A percentile compares a stretch with the other conserved stretches of the same genome.
phyloP scores from a whole-genome alignment of 1,140 invertebrate genomes.

The Drosophila nebulosa region DNA sequence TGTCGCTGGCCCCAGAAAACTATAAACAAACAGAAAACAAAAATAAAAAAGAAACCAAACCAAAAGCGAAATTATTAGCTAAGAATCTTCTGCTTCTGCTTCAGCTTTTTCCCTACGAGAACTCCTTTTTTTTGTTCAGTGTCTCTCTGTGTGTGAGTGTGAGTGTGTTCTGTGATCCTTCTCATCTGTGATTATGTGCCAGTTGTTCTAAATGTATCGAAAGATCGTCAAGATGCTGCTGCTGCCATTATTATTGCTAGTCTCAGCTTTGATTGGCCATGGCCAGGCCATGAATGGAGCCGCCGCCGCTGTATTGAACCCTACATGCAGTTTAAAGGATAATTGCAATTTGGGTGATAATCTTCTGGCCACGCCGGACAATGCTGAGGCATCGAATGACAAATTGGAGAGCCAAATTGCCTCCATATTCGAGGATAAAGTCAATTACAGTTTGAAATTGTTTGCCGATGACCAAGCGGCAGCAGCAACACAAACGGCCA shows the following conservation, averaged over 20 bases:
- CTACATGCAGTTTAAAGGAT: constrained; percentile 71
- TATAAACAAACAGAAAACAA: background rate
- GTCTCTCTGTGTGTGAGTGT: too few relatives aligned
- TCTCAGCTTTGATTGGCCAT: background rate
- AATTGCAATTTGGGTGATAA: constrained; percentile 75
- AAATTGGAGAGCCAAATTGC: constrained; percentile 72
- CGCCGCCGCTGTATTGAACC: constrained; percentile 35
- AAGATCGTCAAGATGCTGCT: constrained; percentile 12
- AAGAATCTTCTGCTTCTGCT: too few relatives aligned
- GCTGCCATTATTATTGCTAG: background rate
- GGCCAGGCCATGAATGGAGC: constrained; percentile 31
- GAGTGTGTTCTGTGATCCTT: too few relatives aligned
- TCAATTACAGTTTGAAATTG: constrained; percentile 73
- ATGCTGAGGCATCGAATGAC: constrained; percentile 36
- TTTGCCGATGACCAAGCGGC: constrained; percentile 69
- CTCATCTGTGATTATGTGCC: constrained; percentile 32
- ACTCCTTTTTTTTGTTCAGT: too few relatives aligned
- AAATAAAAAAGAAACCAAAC: too few relatives aligned
- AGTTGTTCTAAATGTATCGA: background rate
- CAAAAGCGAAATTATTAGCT: too few relatives aligned
- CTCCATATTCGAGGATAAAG: constrained; percentile 77
- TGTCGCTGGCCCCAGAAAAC: constrained; percentile 30
- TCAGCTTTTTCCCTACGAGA: too few relatives aligned
- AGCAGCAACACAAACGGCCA: constrained; percentile 17
- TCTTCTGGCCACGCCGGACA: constrained; percentile 33